Conservation (phyloP, 2,113 vertebrate genomes). For the Corynorhinus townsendii region DNA sequence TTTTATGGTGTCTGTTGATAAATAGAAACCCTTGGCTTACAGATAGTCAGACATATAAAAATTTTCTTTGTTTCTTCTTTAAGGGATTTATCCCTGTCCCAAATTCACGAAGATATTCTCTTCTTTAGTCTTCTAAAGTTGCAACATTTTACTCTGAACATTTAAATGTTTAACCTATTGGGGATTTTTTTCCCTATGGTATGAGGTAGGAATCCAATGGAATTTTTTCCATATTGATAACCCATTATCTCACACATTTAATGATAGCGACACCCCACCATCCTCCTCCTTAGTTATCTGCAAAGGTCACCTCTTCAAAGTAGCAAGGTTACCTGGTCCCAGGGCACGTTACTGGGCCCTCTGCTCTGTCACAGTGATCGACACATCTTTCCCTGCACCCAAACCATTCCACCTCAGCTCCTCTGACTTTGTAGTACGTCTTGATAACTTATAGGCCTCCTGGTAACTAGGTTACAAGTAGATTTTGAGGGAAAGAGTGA, state of each 20-base stretch:
- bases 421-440: not conserved
- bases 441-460: not conserved
- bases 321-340: not conserved
- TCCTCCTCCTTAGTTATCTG: not conserved
- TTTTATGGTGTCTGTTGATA: not conserved
- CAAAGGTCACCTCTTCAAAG: not conserved
- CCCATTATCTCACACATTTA: not conserved
- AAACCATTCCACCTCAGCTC: not conserved
- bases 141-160: not conserved
- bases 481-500: not conserved
- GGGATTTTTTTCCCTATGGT: not conserved
- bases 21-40: not conserved
- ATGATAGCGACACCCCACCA: not conserved
- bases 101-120: not conserved
- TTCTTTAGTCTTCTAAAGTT: not conserved
- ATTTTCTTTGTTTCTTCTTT: not conserved
- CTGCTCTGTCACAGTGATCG: not conserved
- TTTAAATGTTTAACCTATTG: not conserved
- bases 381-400: not conserved
- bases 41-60: not conserved
- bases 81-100: not conserved
- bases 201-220: not conserved
- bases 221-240: not conserved
- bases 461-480: not conserved
- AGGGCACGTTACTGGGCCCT: not conserved